Evolutionary conservation across 2,113 vertebrate species (phyloP), one percentile per base, ranked within the genome.

Genomic region (Leucoraja erinaceus): DNA sequence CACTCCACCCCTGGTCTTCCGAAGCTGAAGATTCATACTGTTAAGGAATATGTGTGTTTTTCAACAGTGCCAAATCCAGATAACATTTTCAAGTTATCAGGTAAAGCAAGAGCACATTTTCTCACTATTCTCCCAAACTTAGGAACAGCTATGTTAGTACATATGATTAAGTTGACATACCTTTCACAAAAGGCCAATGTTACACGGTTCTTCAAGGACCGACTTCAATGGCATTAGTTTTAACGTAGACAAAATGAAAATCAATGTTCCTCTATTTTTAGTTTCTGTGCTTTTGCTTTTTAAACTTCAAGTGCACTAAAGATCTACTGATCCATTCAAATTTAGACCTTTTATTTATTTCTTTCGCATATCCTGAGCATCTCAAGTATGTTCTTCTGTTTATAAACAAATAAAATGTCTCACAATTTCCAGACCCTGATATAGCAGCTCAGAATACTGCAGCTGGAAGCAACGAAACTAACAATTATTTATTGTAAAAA

Each of bases 1-100:
- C 98, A 99, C 95, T 99, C 99, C 94, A 99, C 99, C 94, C 98
- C 99, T 14, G 98, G 98, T 54, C 98, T 98, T 93, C 99, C 99
- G 93, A 99, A 99, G 94, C 99, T 99, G 96, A 93, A n/a, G 93
- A 95, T 94, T 76, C 81, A 93, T 93, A 94, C 61, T 68, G 95
- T 99, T 96, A 99, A 99, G 98, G 97, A 97, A 95, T 28, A 94
- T 22, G 14, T 31, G n/a, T 16, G 25, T 63, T 83, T 79, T 10
- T 28, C 33, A 70, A 22, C 20, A 38, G 28, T 47, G 18, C 38
- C 47, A 91, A 25, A 31, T 25, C 8, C 47, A 61, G 61, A 83
- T 93, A 59, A 33, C 61, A 1, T 88, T 63, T 0, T 12, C 59
- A 66, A 63, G 28, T 61, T 59, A 86, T 31, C 28, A 31, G 83